Percentiles rank a stretch among this genome's conserved stretches.
These are phyloP conservation scores for Pleuronectes platessa DNA, from an alignment of 2,113 vertebrate species.

Conservation along the genomic window DNA sequence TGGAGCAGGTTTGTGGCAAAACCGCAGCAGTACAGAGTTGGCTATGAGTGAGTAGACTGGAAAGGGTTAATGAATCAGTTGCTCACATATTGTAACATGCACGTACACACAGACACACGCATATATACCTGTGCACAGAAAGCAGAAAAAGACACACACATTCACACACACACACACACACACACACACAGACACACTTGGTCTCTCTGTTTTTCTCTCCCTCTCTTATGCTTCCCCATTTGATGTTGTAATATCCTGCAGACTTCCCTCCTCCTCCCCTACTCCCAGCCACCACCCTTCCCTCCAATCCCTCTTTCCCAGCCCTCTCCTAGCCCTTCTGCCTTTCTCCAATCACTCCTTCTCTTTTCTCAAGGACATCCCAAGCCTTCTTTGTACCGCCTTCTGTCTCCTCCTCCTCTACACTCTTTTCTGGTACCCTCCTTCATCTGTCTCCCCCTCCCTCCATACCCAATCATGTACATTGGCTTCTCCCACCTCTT, in stretches of 20 bases:
- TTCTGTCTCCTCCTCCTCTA: constrained; percentile 3
- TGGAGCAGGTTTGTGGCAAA: not conserved
- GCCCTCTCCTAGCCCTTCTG: too few relatives aligned
- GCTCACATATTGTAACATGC: constrained; percentile 72
- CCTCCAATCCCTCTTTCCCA: not conserved
- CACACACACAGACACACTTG: not conserved
- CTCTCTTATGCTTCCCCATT: constrained; percentile 82
- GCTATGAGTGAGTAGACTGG: constrained; percentile 1
- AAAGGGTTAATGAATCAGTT: constrained; percentile 88
- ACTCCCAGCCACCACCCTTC: constrained; percentile 17
- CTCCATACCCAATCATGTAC: constrained; percentile 6
- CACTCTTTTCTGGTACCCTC: not conserved
- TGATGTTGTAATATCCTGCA: constrained; percentile 90
- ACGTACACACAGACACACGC: too few relatives aligned
- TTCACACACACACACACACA: not conserved
- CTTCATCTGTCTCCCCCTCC: constrained; percentile 12
- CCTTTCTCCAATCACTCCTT: constrained; percentile 44
- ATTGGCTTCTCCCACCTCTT: constrained; percentile 54
- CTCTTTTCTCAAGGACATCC: constrained; percentile 56
- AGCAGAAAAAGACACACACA: not conserved
- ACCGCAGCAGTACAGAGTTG: not conserved
- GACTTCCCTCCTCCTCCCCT: constrained; percentile 59
- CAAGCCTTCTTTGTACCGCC: constrained; percentile 45
- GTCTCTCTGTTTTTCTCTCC: not conserved
- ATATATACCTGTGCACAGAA: too few relatives aligned